Conservation (phyloP, 2,113 vertebrate genomes). For the Melierax canorus region DNA sequence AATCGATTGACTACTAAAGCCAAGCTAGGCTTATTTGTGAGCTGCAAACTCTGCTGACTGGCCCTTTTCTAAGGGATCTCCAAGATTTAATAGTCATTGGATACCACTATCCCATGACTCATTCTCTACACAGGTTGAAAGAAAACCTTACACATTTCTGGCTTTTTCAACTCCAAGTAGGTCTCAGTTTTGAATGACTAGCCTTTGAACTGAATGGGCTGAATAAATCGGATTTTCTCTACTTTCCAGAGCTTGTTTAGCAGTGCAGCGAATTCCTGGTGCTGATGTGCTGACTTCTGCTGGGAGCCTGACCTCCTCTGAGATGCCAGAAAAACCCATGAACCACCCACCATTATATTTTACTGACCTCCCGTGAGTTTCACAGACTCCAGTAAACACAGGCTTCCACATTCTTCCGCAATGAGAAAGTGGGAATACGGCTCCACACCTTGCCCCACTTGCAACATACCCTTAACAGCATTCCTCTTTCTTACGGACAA, state of each 20-base stretch:
- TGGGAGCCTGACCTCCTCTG: not conserved
- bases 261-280: fast-evolving
- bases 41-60: not conserved
- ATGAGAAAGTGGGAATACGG: not conserved
- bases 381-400: not conserved
- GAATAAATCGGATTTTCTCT: not conserved
- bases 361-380: not conserved
- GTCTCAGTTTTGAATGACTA: not conserved
- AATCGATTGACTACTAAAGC: not conserved
- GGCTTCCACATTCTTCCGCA: not conserved
- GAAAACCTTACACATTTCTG: not conserved
- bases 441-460: not conserved
- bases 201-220: not conserved
- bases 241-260: not conserved
- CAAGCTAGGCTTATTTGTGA: not conserved
- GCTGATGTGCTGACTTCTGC: not conserved
- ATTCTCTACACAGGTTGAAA: not conserved
- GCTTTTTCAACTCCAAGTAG: not conserved
- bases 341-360: not conserved
- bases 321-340: fast-evolving
- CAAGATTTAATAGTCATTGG: not conserved
- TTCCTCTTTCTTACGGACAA: not conserved
- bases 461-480: fast-evolving
- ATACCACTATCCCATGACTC: not conserved
- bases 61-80: not conserved